Base-by-base conservation (phyloP, 2,888 invertebrate genomes). In the Drosophila kanekoi region DNA sequence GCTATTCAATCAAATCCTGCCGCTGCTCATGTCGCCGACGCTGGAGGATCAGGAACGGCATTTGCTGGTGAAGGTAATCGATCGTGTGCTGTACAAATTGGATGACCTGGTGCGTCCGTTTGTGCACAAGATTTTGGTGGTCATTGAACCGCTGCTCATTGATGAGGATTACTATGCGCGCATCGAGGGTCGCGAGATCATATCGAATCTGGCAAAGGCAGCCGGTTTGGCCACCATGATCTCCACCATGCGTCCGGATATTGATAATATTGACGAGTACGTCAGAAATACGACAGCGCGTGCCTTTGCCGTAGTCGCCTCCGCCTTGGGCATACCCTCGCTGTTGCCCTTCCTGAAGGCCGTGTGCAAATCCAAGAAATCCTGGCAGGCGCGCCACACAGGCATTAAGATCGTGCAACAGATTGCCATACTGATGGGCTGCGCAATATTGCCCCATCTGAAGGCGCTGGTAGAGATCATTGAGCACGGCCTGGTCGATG, bases 401-500 rank as follows among this genome's bases (percentile, higher is more conserved):
- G 99, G 99, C 91, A 99, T 99, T 72, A 99, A 99, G 93, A 99
- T 99, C 91, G 99, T 99, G 0, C 99, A 99, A 92, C 99, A 99
- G 93, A 99, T 99, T 81, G 98, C 99, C 47, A 99, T 99, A 90
- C 94, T 99, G 32, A 99, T 99, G 99, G 99, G 99, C 8, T 99
- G 99, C 91, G 99, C 99, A 32, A 99, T 99, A 85, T 93, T 99
- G 77, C 99, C 99, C 0, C 99, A 99, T 94, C 94, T 99, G 57
- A 98, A 98, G 92, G 97, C 97, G 49, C 94, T 99, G 63, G 99
- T 99, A 9, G 99, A 99, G 94, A 99, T 99, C 92, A 99, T 99
- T 91, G 99, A 99, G 93, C 99, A 99, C 91, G 99, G 98, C 54
- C 93, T 99, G 84, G 98, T 98, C 1, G 99, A 99, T 91, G 99